Evolutionary conservation across 1,140 invertebrate species (phyloP).

Genomic region (Bacillus rossius): DNA sequence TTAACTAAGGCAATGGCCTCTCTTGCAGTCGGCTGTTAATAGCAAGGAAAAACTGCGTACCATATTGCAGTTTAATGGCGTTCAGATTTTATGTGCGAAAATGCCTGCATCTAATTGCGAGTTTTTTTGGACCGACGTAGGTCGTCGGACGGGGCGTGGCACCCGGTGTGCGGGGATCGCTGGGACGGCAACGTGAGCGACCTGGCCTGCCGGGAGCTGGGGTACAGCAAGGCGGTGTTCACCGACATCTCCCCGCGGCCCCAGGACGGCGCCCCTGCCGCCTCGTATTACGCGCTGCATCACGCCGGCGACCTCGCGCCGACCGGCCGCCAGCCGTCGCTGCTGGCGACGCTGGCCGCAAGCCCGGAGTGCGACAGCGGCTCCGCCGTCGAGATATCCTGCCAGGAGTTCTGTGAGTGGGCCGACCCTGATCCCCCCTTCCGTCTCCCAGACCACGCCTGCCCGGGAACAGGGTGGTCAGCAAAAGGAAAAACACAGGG

Average conservation of each 20-base stretch:
- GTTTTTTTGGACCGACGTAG: too few species aligned
- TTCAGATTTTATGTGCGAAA: too few species aligned
- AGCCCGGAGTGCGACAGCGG: conserved; percentile 41
- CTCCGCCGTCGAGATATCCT: conserved; percentile 47
- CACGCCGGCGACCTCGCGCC: background rate
- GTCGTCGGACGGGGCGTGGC: conserved; percentile 37
- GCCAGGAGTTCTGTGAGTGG: conserved; percentile 50
- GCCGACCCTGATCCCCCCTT: too few species aligned
- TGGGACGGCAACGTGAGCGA: conserved; percentile 51
- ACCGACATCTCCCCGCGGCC: conserved; percentile 2
- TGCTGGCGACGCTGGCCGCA: conserved; percentile 43
- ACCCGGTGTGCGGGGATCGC: conserved; percentile 45
- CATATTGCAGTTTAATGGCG: too few species aligned
- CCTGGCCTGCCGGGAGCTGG: conserved; percentile 47
- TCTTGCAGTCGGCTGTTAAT: too few species aligned
- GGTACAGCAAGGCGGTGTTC: conserved; percentile 34
- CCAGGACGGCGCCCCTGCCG: background rate
- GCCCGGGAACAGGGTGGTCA: too few species aligned
- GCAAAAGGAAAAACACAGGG: too few species aligned
- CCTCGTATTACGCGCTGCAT: conserved; percentile 4
- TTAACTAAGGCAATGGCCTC: too few species aligned
- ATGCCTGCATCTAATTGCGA: too few species aligned
- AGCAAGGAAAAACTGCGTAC: too few species aligned
- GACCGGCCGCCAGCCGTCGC: background rate
- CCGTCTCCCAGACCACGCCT: too few species aligned